phyloP scores from a whole-genome alignment of 2,113 vertebrate species.

The Hystrix brachyura region DNA sequence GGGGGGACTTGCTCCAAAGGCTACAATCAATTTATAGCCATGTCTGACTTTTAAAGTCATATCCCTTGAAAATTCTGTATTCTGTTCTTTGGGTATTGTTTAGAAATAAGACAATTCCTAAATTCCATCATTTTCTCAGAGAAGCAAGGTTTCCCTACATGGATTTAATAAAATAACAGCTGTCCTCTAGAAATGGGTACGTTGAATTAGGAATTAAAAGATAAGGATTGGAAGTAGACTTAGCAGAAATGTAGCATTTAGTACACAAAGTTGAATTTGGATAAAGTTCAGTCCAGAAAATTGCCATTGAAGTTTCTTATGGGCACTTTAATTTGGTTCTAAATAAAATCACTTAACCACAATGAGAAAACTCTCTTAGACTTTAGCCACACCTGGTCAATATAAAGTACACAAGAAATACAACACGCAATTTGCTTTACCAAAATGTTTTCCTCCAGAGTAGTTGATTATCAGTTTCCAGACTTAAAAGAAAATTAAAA shows the following conservation, averaged over 20 bases:
- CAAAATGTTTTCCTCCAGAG: background rate
- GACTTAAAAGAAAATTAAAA: constrained; percentile 13
- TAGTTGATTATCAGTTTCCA: background rate
- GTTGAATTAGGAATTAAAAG: constrained; percentile 48
- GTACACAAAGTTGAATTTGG: constrained; percentile 43
- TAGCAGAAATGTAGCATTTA: constrained; percentile 13
- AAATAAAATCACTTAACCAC: constrained; percentile 34
- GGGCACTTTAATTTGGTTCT: constrained; percentile 41
- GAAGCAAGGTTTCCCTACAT: constrained; percentile 20
- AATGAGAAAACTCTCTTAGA: constrained; percentile 2
- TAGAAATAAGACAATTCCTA: constrained; percentile 20
- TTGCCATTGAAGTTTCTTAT: constrained; percentile 49
- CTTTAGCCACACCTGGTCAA: background rate
- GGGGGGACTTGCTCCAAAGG: background rate
- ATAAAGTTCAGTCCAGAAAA: constrained; percentile 48
- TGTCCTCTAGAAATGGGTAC: background rate
- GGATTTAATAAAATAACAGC: background rate
- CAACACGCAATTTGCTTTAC: background rate
- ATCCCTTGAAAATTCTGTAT: background rate
- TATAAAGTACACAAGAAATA: background rate
- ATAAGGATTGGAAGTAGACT: constrained; percentile 20
- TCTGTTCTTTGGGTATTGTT: background rate
- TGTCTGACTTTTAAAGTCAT: background rate
- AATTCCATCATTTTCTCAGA: constrained; percentile 29
- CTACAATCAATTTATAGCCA: background rate